Conservation (phyloP, 2,888 invertebrate genomes). For the Heliconius charithonia region DNA sequence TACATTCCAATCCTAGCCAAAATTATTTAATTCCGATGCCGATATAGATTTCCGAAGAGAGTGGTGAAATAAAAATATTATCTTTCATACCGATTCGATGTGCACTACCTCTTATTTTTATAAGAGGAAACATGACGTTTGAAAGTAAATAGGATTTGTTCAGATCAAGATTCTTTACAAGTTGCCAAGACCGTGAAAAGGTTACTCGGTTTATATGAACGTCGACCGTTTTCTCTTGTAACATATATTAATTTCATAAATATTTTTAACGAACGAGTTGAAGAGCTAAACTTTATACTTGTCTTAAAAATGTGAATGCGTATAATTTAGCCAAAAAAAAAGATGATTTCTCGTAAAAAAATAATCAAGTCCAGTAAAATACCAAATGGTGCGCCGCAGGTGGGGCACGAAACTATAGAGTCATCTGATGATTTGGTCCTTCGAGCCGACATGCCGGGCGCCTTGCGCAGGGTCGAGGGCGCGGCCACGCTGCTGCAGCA, state of each 20-base stretch:
- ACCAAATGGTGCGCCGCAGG: slow-evolving; percentile 80
- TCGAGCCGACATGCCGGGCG: slow-evolving; percentile 99
- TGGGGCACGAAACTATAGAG: slow-evolving; percentile 98
- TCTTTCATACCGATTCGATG: neutral
- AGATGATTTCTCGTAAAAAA: slow-evolving; percentile 29
- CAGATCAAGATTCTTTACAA: slow-evolving; percentile 22
- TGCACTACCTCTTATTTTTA: slow-evolving; percentile 2
- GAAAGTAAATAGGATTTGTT: slow-evolving; percentile 33
- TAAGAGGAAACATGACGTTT: slow-evolving; percentile 26
- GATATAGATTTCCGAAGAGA: neutral
- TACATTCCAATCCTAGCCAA: no score
- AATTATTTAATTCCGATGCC: neutral
- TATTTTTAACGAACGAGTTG: no score
- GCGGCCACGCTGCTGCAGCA: slow-evolving; percentile 97
- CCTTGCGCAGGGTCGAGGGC: slow-evolving; percentile 96
- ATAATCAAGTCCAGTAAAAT: slow-evolving; percentile 16
- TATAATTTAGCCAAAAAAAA: neutral
- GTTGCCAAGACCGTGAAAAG: slow-evolving; percentile 14
- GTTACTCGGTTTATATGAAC: neutral
- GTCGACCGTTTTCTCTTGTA: neutral
- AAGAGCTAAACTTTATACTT: no score
- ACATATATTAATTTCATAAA: neutral
- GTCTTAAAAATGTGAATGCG: neutral
- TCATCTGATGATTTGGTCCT: slow-evolving; percentile 97
- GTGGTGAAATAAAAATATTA: neutral